Conservation (phyloP, 2,888 invertebrate species). For the Merodon equestris region DNA sequence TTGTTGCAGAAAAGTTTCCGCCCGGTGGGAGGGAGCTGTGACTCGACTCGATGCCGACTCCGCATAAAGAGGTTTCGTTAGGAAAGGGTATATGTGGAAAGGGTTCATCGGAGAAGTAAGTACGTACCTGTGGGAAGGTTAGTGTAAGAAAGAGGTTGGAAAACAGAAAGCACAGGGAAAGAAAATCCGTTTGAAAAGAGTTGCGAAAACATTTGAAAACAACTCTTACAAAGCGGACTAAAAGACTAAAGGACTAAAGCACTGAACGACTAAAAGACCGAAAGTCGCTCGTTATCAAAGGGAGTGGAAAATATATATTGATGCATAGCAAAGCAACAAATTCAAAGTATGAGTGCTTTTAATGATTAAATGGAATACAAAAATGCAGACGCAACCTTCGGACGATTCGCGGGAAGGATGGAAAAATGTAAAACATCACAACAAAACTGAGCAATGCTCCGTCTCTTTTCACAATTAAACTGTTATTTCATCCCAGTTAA, state of each 20-base stretch:
- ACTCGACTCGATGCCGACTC: too few relatives aligned
- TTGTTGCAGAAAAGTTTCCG: slow-evolving; percentile 39
- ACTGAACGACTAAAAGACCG: too few relatives aligned
- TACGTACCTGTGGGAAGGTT: neutral
- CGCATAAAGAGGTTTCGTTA: neutral
- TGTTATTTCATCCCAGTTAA: slow-evolving; percentile 55
- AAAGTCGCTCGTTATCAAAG: too few relatives aligned
- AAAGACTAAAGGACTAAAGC: too few relatives aligned
- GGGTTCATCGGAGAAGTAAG: slow-evolving; percentile 3
- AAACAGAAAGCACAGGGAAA: neutral
- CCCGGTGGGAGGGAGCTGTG: slow-evolving; percentile 1
- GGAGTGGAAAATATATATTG: too few relatives aligned
- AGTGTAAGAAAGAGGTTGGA: neutral
- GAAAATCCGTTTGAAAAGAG: neutral
- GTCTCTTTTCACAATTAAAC: slow-evolving; percentile 52
- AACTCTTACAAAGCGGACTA: neutral
- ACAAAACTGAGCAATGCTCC: slow-evolving; percentile 39
- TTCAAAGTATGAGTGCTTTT: too few relatives aligned
- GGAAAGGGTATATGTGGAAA: neutral
- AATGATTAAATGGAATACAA: too few relatives aligned
- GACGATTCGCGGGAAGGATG: too few relatives aligned
- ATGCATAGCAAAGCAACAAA: too few relatives aligned
- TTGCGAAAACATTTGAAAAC: slow-evolving; percentile 9
- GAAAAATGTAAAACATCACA: neutral
- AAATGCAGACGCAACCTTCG: too few relatives aligned